Conservation (phyloP, 1,140 invertebrate species). For the Penaeus chinensis region DNA sequence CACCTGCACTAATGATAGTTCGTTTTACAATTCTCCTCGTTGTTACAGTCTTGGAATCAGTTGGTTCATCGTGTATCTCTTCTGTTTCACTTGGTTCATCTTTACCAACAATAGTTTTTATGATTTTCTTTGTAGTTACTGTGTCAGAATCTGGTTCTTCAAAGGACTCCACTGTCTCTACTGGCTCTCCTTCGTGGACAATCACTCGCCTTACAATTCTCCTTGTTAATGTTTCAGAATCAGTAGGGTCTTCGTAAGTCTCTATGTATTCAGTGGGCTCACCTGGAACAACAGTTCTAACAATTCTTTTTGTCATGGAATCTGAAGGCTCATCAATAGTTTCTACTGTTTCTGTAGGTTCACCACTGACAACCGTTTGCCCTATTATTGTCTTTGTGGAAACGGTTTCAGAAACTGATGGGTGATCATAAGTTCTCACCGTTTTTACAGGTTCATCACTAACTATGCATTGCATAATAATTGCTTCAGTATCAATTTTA, state of each 20-base stretch:
- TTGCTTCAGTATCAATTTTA: conserved; percentile 24
- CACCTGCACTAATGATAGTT: not conserved
- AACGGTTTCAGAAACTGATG: not conserved
- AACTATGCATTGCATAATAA: conserved; percentile 29
- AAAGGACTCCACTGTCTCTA: not conserved
- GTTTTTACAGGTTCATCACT: conserved; percentile 21
- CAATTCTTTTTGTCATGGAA: not conserved
- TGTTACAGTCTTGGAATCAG: too few relatives aligned
- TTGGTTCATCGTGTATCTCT: not conserved
- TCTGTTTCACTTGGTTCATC: not conserved
- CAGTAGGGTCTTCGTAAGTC: not conserved
- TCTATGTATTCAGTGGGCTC: not conserved
- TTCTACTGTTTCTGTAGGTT: conserved; percentile 7
- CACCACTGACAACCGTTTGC: not conserved
- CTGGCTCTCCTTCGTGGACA: not conserved
- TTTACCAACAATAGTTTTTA: not conserved
- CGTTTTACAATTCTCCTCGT: not conserved
- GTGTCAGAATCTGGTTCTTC: not conserved
- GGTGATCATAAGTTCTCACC: not conserved
- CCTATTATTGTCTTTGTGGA: not conserved
- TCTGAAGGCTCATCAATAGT: not conserved
- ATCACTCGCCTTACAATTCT: not conserved
- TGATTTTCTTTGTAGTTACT: not conserved
- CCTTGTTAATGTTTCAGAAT: not conserved
- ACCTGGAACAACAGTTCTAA: not conserved